These are phyloP conservation scores for Sakesphorus luctuosus DNA, from an alignment of 2,113 vertebrate genomes.

Conservation along the genomic window DNA sequence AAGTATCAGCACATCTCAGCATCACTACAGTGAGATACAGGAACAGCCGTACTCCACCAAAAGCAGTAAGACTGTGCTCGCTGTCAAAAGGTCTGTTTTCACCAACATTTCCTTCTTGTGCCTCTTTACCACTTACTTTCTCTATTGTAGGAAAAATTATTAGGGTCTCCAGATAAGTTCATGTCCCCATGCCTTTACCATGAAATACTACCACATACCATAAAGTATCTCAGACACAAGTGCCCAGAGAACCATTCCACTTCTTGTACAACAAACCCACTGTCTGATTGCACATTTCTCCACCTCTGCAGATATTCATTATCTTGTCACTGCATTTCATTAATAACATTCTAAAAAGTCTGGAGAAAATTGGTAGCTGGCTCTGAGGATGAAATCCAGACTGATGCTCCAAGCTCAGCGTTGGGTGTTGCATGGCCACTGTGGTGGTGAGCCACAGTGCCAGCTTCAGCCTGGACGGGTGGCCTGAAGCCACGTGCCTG, in stretches of 20 bases:
- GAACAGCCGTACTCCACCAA: background rate
- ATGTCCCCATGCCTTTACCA: background rate
- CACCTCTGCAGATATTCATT: background rate
- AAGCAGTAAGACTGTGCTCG: fast-evolving
- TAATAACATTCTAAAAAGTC: background rate
- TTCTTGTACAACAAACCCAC: background rate
- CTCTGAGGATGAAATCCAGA: background rate
- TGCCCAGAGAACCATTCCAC: background rate
- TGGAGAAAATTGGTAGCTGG: background rate
- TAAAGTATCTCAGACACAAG: background rate
- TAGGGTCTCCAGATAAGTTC: background rate
- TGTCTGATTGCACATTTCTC: background rate
- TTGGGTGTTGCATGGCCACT: fast-evolving
- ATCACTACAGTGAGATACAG: background rate
- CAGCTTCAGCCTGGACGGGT: fast-evolving
- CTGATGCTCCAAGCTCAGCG: background rate
- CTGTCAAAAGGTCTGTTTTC: background rate
- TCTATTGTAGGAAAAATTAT: background rate
- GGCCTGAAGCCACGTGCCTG: background rate
- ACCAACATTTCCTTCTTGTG: background rate
- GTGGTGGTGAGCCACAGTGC: fast-evolving
- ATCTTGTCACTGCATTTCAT: background rate
- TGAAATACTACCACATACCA: background rate
- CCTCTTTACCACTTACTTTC: background rate
- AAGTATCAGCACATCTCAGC: background rate